These are phyloP conservation scores for Oscheius myriophilus DNA, from an alignment of 2,888 invertebrate species.

Conservation along the genomic window DNA sequence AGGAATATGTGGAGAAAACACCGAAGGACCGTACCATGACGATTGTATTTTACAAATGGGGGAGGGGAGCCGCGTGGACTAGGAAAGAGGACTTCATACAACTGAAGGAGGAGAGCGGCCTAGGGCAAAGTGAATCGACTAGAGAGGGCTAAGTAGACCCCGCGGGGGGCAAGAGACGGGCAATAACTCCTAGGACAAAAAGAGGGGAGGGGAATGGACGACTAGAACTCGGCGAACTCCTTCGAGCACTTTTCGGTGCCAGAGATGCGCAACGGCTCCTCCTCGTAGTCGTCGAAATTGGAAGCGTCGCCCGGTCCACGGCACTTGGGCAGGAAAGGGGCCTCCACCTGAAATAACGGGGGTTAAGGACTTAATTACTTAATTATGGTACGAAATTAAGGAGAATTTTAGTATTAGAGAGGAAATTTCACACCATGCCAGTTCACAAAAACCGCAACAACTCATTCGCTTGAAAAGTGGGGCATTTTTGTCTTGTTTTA, in stretches of 20 bases:
- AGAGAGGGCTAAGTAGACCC: conserved; percentile 28
- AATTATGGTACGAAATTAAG: too few species aligned
- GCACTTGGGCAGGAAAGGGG: conserved; percentile 97
- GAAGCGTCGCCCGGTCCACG: conserved; percentile 98
- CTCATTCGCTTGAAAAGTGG: too few species aligned
- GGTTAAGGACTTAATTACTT: too few species aligned
- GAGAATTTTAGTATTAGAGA: too few species aligned
- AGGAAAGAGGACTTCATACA: conserved; percentile 20
- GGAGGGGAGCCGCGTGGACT: neutral
- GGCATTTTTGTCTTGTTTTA: too few species aligned
- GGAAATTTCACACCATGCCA: too few species aligned
- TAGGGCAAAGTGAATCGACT: conserved; percentile 31
- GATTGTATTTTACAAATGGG: neutral
- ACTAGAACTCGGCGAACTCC: conserved; percentile 94
- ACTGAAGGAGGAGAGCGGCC: conserved; percentile 20
- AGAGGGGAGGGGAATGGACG: conserved; percentile 3
- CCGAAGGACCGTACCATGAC: conserved; percentile 19
- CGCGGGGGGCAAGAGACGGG: neutral
- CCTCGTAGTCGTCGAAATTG: conserved; percentile 99
- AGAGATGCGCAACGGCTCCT: conserved; percentile 97
- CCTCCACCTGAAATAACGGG: conserved; percentile 82
- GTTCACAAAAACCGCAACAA: too few species aligned
- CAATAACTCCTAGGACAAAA: conserved; percentile 2
- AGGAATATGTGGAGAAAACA: conserved; percentile 13
- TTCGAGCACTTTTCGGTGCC: conserved; percentile 99